Conservation (phyloP, 2,797 vertebrate species). For the Epinephelus coioides region DNA sequence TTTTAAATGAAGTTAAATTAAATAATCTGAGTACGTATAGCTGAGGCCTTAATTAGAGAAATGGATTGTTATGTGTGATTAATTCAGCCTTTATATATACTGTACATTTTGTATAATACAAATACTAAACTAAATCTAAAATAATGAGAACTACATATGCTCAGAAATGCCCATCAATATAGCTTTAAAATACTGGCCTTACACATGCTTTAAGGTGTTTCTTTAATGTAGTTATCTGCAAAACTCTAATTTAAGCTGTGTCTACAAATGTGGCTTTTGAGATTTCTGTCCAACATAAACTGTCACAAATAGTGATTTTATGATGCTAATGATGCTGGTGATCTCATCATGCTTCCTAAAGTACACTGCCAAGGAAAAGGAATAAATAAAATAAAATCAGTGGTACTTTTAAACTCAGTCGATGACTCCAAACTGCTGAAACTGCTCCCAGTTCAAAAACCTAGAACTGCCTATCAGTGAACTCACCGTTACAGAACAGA, state of each 20-base stretch:
- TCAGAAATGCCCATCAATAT: not conserved
- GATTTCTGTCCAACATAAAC: not conserved
- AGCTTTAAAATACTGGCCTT: not conserved
- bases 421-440: slow-evolving; percentile 8
- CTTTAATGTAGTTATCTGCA: too few species aligned
- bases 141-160: not conserved
- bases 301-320: not conserved
- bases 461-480: not conserved
- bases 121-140: not conserved
- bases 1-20: too few species aligned
- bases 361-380: not conserved
- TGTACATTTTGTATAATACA: not conserved
- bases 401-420: not conserved
- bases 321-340: not conserved
- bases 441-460: not conserved
- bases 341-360: not conserved
- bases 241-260: too few species aligned
- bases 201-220: too few species aligned
- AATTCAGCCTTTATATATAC: slow-evolving; percentile 1
- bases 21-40: too few species aligned
- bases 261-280: not conserved
- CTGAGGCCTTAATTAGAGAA: not conserved
- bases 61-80: not conserved
- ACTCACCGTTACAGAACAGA: not conserved
- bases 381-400: not conserved